Base-by-base conservation (phyloP, 1,140 invertebrate genomes). In the Rhopalosiphum padi region DNA sequence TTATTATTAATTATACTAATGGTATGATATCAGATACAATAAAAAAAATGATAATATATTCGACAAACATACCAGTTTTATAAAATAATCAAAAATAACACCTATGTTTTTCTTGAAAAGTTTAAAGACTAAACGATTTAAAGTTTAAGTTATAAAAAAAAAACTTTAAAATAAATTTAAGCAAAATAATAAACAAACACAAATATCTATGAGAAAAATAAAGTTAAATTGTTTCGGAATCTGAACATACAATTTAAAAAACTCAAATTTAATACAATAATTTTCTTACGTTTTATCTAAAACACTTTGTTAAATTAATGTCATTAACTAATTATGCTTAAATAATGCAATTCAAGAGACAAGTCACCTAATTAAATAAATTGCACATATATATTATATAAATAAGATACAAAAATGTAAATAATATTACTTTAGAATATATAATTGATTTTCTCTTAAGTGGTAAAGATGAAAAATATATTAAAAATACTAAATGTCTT, bases 151-250 rank as follows among this genome's bases (percentile, higher is more conserved):
- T 9, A 83, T 25, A 41, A 85, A 21, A 85, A 85, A n/a, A n/a
- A n/a, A 41, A 85, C 83, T 85, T 85, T 43, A 85, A 85, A 85
- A 85, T 85, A 25, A 43, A 85, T 85, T 25, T 85, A 43, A 25
- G 25, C 22, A 23, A 85, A 85, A 85, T 11, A 85, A 83, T 83
- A 83, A 85, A 85, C 9, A 85, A 43, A 43, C 22, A 11, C 22
- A 37, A 25, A 23, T 83, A 23, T 9, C 9, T 9, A 37, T 21
- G 7, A 77, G 30, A 77, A n/a, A 77, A n/a, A 77, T 68, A 77
- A 85, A 43, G 21, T 41, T 11, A 85, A 85, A 41, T 85, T 85
- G 41, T 85, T 43, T 85, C 8, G 83, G 22, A 85, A 41, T 85
- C 37, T 41, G 30, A 22, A 83, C 8, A 85, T 3, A 41, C 35